phyloP scores from a whole-genome alignment of 1,140 invertebrate species.

The Papilio glaucus region DNA sequence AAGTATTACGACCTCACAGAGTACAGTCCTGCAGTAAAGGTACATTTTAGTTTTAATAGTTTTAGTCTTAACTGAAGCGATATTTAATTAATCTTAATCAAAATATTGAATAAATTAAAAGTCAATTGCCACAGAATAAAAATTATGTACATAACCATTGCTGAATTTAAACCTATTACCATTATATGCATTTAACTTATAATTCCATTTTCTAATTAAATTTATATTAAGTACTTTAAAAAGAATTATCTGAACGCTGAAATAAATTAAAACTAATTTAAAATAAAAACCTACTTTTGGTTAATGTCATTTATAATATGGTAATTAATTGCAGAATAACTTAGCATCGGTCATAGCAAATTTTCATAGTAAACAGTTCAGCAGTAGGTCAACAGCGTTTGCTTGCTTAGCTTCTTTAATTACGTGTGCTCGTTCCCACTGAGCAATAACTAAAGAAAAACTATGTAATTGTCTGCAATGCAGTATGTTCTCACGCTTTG shows the following conservation, averaged over 20 bases:
- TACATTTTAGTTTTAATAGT: too few relatives aligned
- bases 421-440: slow-evolving; percentile 20
- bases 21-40: too few relatives aligned
- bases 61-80: too few relatives aligned
- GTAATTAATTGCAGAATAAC: neutral
- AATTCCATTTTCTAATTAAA: neutral
- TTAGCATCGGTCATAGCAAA: neutral
- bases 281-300: neutral
- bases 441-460: slow-evolving; percentile 32
- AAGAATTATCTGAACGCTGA: neutral
- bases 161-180: too few relatives aligned
- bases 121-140: too few relatives aligned
- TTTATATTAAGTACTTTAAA: neutral
- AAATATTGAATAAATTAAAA: too few relatives aligned
- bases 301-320: neutral
- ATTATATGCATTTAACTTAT: neutral
- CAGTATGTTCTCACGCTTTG: slow-evolving; percentile 35
- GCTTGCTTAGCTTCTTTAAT: slow-evolving; percentile 1
- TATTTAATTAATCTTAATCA: too few relatives aligned
- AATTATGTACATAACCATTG: too few relatives aligned
- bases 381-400: slow-evolving; percentile 18
- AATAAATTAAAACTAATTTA: neutral
- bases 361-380: neutral
- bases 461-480: slow-evolving; percentile 34
- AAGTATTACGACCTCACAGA: too few relatives aligned